These are phyloP conservation scores for Plemyria rubiginata DNA, from an alignment of 2,888 invertebrate genomes.

Conservation along the genomic window DNA sequence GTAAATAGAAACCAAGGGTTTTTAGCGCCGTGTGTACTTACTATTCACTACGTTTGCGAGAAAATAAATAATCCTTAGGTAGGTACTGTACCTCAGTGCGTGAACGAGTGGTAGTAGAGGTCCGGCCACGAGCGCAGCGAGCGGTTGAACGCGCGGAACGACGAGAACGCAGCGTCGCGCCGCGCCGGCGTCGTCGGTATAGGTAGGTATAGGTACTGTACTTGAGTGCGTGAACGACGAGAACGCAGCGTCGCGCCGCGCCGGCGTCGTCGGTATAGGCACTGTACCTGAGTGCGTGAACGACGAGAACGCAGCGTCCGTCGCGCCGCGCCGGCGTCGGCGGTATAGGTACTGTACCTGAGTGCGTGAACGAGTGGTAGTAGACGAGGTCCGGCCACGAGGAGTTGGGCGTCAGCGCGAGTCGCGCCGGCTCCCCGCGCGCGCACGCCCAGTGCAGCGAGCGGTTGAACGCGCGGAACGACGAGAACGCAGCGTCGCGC, in stretches of 20 bases:
- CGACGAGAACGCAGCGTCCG: too few relatives aligned
- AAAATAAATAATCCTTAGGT: too few relatives aligned
- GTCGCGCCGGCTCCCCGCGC: constrained; percentile 83
- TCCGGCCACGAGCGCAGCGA: constrained; percentile 94
- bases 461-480: constrained; percentile 94
- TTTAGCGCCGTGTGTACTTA: too few relatives aligned
- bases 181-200: constrained; percentile 86
- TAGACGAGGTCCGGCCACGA: constrained; percentile 97
- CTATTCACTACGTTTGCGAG: too few relatives aligned
- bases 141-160: constrained; percentile 94
- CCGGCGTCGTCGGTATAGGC: constrained; percentile 52
- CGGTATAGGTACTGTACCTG: constrained; percentile 78
- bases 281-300: constrained; percentile 90
- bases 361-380: constrained; percentile 96
- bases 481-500: constrained; percentile 90
- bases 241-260: too few relatives aligned
- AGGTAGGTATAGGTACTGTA: too few relatives aligned
- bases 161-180: constrained; percentile 90
- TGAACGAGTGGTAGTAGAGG: constrained; percentile 96
- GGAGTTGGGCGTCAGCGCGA: constrained; percentile 92
- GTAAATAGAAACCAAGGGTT: too few relatives aligned
- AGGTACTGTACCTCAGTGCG: constrained; percentile 88
- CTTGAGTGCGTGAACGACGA: constrained; percentile 93
- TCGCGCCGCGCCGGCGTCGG: too few relatives aligned
- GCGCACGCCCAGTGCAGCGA: constrained; percentile 89